These are phyloP conservation scores for Morbakka virulenta DNA, from an alignment of 30 jellyfish, hydroid and myxozoan genomes.

Conservation along the genomic window DNA sequence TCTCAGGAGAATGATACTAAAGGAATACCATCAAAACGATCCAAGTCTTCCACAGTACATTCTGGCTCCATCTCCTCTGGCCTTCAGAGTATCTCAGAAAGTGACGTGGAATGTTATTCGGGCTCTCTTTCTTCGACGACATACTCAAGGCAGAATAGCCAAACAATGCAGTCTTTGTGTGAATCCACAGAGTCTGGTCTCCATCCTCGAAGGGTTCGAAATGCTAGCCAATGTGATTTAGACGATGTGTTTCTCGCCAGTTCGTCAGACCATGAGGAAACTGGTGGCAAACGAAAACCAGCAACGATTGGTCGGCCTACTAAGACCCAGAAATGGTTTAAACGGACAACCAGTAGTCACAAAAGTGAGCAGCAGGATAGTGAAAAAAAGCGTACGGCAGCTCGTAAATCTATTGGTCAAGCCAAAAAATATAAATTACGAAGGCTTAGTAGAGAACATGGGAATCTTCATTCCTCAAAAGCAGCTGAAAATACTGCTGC, in stretches of 20 bases:
- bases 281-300: not conserved
- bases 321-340: not conserved
- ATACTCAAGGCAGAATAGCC: not conserved
- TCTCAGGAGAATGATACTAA: too few relatives aligned
- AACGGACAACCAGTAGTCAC: not conserved
- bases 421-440: not conserved
- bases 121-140: conserved; percentile 16
- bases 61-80: conserved; percentile 69
- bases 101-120: conserved; percentile 42
- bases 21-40: conserved; percentile 47
- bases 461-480: not conserved
- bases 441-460: not conserved
- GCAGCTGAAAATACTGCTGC: not conserved
- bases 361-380: not conserved
- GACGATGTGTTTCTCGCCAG: not conserved
- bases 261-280: not conserved
- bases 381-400: not conserved
- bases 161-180: not conserved
- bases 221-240: not conserved
- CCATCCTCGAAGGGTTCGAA: not conserved
- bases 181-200: not conserved
- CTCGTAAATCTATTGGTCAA: not conserved
- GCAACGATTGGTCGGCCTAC: not conserved
- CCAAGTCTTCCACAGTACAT: conserved; percentile 37
- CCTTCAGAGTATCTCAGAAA: conserved; percentile 64